These are phyloP conservation scores for Steinernema carpocapsae DNA, from an alignment of 2,888 invertebrate genomes.

Conservation along the genomic window DNA sequence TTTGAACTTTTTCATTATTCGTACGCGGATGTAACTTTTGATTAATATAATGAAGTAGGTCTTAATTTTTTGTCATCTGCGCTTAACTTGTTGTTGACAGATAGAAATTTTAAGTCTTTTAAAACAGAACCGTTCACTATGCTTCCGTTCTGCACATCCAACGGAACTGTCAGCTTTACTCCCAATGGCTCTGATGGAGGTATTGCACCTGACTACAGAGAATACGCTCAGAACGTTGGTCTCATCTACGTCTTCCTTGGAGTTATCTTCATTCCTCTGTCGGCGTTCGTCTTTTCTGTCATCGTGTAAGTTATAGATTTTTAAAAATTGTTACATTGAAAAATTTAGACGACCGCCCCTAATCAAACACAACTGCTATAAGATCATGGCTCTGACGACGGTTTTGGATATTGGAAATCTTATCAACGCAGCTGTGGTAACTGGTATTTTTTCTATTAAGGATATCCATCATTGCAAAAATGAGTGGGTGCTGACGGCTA, in stretches of 20 bases:
- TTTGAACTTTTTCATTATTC: background rate
- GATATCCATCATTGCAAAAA: background rate
- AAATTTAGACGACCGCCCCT: conserved; percentile 5
- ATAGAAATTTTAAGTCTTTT: background rate
- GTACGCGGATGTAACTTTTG: no score
- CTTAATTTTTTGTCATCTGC: background rate
- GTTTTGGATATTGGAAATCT: background rate
- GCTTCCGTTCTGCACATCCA: background rate
- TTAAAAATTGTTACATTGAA: no score
- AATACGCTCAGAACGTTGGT: background rate
- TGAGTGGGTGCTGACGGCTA: background rate
- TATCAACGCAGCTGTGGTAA: background rate
- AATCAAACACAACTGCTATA: background rate
- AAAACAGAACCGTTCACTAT: background rate
- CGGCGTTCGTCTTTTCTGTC: background rate
- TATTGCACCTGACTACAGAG: background rate
- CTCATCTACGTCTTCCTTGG: background rate
- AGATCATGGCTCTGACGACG: background rate
- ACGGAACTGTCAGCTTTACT: background rate
- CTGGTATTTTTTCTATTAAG: background rate
- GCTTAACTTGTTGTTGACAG: background rate
- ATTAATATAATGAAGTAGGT: background rate
- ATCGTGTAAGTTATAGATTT: no score
- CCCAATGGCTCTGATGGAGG: background rate
- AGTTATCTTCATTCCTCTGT: background rate